Conservation (phyloP, 1,140 invertebrate species). For the Coelopa frigida region DNA sequence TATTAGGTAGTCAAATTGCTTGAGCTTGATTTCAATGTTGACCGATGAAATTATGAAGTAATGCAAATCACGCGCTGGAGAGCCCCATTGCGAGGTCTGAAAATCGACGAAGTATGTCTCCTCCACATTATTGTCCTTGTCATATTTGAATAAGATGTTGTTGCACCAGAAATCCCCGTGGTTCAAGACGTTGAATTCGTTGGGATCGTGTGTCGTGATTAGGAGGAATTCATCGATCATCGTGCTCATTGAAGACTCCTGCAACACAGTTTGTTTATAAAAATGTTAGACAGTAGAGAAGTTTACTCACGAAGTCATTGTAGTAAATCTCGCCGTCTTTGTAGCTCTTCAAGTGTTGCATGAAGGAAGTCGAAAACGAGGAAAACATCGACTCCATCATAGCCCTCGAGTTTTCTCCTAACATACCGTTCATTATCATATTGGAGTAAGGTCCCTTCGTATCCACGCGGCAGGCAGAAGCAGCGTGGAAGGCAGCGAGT, state of each 20-base stretch:
- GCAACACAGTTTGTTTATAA: neutral
- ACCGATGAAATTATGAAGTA: conserved; percentile 32
- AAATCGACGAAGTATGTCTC: conserved; percentile 35
- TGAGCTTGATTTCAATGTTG: conserved; percentile 26
- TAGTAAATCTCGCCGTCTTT: conserved; percentile 22
- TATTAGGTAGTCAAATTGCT: conserved; percentile 30
- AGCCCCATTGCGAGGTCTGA: conserved; percentile 27
- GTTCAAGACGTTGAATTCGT: conserved; percentile 53
- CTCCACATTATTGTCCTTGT: conserved; percentile 29
- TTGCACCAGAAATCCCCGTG: conserved; percentile 64
- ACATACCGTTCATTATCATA: conserved; percentile 15
- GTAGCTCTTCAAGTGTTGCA: conserved; percentile 20
- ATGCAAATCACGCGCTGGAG: conserved; percentile 24
- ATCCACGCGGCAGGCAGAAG: conserved; percentile 17
- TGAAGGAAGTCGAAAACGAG: conserved; percentile 16
- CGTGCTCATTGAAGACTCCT: conserved; percentile 11
- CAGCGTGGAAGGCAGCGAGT: conserved; percentile 52
- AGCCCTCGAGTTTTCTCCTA: conserved; percentile 11
- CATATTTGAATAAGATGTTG: conserved; percentile 54
- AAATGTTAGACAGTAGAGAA: neutral
- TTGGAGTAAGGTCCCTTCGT: conserved; percentile 22
- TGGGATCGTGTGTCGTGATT: conserved; percentile 22
- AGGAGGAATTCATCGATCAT: conserved; percentile 14
- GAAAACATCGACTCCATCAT: conserved; percentile 20
- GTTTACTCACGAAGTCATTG: conserved; percentile 20